These are phyloP conservation scores for Phyllostomus discolor DNA, from an alignment of 2,113 vertebrate species.

Conservation along the genomic window DNA sequence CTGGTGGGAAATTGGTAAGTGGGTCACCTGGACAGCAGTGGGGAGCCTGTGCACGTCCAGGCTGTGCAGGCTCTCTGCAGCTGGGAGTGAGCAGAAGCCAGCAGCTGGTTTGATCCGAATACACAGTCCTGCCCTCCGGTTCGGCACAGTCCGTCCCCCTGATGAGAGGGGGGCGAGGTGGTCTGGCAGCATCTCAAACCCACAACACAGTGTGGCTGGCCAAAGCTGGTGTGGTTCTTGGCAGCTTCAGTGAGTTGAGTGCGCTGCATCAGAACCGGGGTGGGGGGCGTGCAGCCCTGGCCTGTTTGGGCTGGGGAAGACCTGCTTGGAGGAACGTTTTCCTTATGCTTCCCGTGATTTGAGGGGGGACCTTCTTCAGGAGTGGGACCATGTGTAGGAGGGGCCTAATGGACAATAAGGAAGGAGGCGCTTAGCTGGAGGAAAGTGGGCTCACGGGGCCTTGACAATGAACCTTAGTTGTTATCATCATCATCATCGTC, in stretches of 20 bases:
- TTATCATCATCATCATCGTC: background rate
- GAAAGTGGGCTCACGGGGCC: accelerated
- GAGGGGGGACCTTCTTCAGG: background rate
- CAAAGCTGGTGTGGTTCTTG: accelerated
- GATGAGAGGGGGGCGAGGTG: background rate
- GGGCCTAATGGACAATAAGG: background rate
- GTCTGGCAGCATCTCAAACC: accelerated
- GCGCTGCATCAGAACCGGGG: too few species aligned
- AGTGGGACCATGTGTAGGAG: background rate
- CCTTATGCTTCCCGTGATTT: background rate
- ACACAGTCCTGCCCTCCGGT: background rate
- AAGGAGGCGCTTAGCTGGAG: background rate
- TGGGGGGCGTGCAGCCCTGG: too few species aligned
- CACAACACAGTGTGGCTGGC: accelerated
- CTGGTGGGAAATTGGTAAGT: background rate
- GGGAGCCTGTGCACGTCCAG: accelerated
- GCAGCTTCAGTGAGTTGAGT: accelerated
- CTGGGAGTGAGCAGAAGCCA: background rate
- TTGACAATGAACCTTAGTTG: accelerated
- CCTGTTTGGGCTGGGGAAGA: background rate
- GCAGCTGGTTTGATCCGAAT: background rate
- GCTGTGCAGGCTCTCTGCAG: background rate
- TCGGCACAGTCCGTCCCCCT: background rate
- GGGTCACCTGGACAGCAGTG: background rate
- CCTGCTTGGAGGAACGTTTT: background rate